Evolutionary conservation across 2,797 vertebrate genomes (phyloP).

Genomic region (Hirundo rustica): DNA sequence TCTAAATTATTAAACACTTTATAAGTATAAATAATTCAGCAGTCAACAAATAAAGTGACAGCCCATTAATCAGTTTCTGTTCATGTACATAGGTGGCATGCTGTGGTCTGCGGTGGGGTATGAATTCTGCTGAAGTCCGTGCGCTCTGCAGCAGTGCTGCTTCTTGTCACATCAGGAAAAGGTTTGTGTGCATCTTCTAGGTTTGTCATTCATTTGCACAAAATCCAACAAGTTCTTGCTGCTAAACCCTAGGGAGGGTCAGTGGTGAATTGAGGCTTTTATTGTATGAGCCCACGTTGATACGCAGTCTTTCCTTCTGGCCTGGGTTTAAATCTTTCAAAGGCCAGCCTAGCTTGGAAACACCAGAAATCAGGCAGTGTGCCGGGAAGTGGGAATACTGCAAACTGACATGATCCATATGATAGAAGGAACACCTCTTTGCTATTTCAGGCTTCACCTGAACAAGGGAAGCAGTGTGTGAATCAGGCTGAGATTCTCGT

Average conservation of each 20-base stretch:
- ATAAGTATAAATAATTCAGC: slow-evolving; percentile 93
- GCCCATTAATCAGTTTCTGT: slow-evolving; percentile 86
- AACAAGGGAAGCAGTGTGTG: background rate
- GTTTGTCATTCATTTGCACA: background rate
- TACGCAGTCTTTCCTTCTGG: background rate
- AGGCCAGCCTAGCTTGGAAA: background rate
- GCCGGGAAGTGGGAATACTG: background rate
- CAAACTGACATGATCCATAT: background rate
- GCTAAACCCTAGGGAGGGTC: background rate
- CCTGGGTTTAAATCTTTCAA: background rate
- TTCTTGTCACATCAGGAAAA: background rate
- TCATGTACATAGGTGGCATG: slow-evolving; percentile 65
- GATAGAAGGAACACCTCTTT: background rate
- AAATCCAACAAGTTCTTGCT: background rate
- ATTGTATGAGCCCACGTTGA: background rate
- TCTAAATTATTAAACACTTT: slow-evolving; percentile 91
- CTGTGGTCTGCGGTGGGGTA: slow-evolving; percentile 32
- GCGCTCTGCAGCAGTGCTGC: background rate
- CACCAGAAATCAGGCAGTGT: background rate
- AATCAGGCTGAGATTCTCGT: background rate
- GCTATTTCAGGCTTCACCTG: background rate
- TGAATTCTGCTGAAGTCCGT: slow-evolving; percentile 65
- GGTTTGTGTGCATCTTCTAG: background rate
- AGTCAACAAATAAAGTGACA: slow-evolving; percentile 89
- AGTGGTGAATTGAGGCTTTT: background rate